These are phyloP conservation scores for Oscheius onirici DNA, from an alignment of 2,888 invertebrate genomes.

Conservation along the genomic window DNA sequence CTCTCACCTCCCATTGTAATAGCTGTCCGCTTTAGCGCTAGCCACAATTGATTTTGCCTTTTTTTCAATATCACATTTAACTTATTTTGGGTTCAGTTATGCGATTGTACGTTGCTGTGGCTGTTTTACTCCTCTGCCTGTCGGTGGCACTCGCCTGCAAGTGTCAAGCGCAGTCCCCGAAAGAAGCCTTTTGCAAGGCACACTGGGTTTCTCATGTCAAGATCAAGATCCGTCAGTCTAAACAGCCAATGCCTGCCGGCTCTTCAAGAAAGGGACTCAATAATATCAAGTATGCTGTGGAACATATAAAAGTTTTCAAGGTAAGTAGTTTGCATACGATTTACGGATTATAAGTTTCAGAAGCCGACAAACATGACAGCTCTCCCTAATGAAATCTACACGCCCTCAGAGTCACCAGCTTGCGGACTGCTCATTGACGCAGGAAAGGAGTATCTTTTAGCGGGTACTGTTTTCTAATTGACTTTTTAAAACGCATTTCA, in stretches of 20 bases:
- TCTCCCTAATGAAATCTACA: slow-evolving; percentile 63
- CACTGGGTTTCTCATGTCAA: slow-evolving; percentile 68
- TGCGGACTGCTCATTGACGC: slow-evolving; percentile 65
- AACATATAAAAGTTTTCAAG: slow-evolving; percentile 63
- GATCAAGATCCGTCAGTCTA: slow-evolving; percentile 54
- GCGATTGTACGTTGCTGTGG: background rate
- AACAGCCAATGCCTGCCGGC: slow-evolving; percentile 57
- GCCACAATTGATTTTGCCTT: slow-evolving; percentile 7
- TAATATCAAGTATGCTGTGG: slow-evolving; percentile 64
- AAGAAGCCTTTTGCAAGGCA: slow-evolving; percentile 61
- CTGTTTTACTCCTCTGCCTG: slow-evolving; percentile 5
- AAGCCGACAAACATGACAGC: slow-evolving; percentile 53
- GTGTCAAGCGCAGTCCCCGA: slow-evolving; percentile 55
- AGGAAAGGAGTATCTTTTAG: slow-evolving; percentile 66
- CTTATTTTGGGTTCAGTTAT: slow-evolving; percentile 24
- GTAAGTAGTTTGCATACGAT: too few species aligned
- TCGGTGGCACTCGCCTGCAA: slow-evolving; percentile 46
- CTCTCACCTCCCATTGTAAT: slow-evolving; percentile 24
- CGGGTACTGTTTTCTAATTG: slow-evolving; percentile 44
- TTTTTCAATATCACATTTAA: background rate
- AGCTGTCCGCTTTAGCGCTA: slow-evolving; percentile 26
- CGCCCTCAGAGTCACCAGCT: slow-evolving; percentile 66
- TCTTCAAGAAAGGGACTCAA: slow-evolving; percentile 56
- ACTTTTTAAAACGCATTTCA: background rate
- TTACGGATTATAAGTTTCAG: too few species aligned